Percentiles rank a stretch among this genome's conserved stretches.
Conservation (phyloP, 2,797 vertebrate species). For the Natrix natrix region DNA sequence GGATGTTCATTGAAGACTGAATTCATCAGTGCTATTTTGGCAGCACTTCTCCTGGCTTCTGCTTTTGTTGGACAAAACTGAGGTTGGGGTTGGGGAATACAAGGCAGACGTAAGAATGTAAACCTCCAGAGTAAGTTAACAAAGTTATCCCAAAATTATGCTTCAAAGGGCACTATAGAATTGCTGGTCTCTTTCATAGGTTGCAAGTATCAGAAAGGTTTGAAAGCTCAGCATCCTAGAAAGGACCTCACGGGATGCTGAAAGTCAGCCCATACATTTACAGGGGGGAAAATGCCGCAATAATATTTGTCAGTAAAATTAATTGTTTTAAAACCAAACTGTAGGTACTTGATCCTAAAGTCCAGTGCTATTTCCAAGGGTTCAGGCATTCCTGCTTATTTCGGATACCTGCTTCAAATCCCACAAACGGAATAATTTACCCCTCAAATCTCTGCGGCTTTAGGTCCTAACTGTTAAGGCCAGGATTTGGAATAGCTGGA, state of each 20-base stretch:
- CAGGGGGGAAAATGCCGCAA: conserved; percentile 24
- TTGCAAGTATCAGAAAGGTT: conserved; percentile 59
- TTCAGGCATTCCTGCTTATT: conserved; percentile 18
- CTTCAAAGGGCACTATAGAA: neutral
- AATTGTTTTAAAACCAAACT: conserved; percentile 49
- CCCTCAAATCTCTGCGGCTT: neutral
- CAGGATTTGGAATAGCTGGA: neutral
- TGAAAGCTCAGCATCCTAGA: conserved; percentile 33
- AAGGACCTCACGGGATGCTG: conserved; percentile 36
- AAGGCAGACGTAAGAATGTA: neutral
- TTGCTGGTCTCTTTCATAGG: conserved; percentile 37
- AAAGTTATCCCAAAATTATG: neutral
- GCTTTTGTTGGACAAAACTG: conserved; percentile 97
- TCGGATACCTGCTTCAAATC: neutral
- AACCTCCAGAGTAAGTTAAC: neutral
- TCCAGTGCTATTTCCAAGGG: neutral
- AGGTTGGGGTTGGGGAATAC: conserved; percentile 9
- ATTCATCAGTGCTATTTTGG: conserved; percentile 98
- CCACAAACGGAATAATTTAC: neutral
- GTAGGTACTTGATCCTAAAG: conserved; percentile 15
- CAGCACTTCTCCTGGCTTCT: conserved; percentile 89
- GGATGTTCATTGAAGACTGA: conserved; percentile 98
- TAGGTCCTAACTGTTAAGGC: neutral
- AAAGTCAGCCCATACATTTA: conserved; percentile 53
- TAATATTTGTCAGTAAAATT: conserved; percentile 33